Evolutionary conservation across 1,140 invertebrate genomes (phyloP).

Genomic region (Choristoneura fumiferana): DNA sequence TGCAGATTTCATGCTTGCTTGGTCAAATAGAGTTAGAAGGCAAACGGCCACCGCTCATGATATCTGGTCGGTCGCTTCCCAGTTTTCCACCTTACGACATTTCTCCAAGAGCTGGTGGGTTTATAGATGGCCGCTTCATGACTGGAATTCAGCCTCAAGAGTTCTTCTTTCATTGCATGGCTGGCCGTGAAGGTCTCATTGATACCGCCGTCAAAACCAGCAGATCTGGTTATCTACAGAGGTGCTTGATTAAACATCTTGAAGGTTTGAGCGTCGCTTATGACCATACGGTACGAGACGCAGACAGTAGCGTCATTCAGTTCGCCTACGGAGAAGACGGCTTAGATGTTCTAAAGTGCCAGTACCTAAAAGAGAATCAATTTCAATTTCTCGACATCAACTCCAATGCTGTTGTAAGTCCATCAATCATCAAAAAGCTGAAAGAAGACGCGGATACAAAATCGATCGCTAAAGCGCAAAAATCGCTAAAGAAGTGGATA

Average conservation of each 20-base stretch:
- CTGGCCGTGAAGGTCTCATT: constrained; percentile 95
- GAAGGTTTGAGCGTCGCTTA: constrained; percentile 96
- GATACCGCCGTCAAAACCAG: constrained; percentile 96
- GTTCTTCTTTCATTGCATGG: constrained; percentile 99
- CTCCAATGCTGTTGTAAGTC: constrained; percentile 81
- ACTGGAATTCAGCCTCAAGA: constrained; percentile 98
- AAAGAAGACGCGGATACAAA: constrained; percentile 74
- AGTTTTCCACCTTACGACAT: constrained; percentile 95
- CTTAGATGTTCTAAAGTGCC: constrained; percentile 92
- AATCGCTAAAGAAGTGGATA: constrained; percentile 81
- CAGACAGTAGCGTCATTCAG: constrained; percentile 96
- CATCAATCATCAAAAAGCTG: constrained; percentile 79
- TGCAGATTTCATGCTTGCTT: constrained; percentile 97
- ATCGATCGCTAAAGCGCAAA: constrained; percentile 71
- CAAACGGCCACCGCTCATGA: constrained; percentile 95
- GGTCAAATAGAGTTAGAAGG: constrained; percentile 99
- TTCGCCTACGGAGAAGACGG: constrained; percentile 99
- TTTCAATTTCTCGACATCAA: constrained; percentile 92
- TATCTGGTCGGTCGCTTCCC: constrained; percentile 94
- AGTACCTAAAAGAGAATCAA: constrained; percentile 90
- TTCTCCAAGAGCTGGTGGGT: constrained; percentile 96
- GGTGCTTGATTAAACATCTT: constrained; percentile 98
- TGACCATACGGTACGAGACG: constrained; percentile 96
- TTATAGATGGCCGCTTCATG: constrained; percentile 96
- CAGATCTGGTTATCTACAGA: constrained; percentile 97